These are phyloP conservation scores for Neodiprion pinetum DNA, from an alignment of 1,140 invertebrate genomes.

Conservation along the genomic window DNA sequence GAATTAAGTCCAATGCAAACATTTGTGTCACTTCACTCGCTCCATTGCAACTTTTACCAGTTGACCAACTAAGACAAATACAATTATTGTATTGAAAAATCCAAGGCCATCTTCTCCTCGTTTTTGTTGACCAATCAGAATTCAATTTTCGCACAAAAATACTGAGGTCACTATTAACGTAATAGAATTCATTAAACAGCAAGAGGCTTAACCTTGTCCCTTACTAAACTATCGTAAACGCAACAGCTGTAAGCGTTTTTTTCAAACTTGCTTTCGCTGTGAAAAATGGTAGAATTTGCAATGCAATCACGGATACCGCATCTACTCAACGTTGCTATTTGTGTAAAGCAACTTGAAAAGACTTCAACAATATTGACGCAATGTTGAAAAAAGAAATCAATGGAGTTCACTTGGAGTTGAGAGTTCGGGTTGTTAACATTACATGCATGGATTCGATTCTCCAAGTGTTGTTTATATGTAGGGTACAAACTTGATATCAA, in stretches of 20 bases:
- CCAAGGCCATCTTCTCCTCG: slow-evolving; percentile 40
- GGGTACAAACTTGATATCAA: slow-evolving; percentile 39
- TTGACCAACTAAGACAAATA: slow-evolving; percentile 16
- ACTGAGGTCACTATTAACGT: slow-evolving; percentile 36
- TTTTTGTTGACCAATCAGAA: slow-evolving; percentile 44
- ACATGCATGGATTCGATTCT: slow-evolving; percentile 48
- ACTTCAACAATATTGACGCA: slow-evolving; percentile 43
- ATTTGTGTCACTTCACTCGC: slow-evolving; percentile 40
- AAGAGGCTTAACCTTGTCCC: slow-evolving; percentile 12
- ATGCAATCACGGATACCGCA: slow-evolving; percentile 44
- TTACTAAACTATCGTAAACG: slow-evolving; percentile 23
- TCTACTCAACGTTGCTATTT: slow-evolving; percentile 51
- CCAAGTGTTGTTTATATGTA: slow-evolving; percentile 46
- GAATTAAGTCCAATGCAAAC: slow-evolving; percentile 28
- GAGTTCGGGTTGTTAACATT: slow-evolving; percentile 46
- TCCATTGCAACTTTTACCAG: slow-evolving; percentile 30
- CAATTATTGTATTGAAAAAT: slow-evolving; percentile 43
- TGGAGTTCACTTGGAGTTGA: slow-evolving; percentile 20
- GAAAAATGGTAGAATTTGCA: slow-evolving; percentile 56
- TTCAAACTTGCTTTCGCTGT: slow-evolving; percentile 46
- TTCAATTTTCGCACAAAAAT: slow-evolving; percentile 43
- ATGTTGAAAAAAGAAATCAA: slow-evolving; percentile 25
- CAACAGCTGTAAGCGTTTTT: slow-evolving; percentile 27
- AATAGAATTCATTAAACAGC: slow-evolving; percentile 33
- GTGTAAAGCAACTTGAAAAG: slow-evolving; percentile 42